A percentile compares a stretch with the other conserved stretches of the same genome.
phyloP scores from a whole-genome alignment of 2,888 invertebrate species.

The Toxonevra muliebris region DNA sequence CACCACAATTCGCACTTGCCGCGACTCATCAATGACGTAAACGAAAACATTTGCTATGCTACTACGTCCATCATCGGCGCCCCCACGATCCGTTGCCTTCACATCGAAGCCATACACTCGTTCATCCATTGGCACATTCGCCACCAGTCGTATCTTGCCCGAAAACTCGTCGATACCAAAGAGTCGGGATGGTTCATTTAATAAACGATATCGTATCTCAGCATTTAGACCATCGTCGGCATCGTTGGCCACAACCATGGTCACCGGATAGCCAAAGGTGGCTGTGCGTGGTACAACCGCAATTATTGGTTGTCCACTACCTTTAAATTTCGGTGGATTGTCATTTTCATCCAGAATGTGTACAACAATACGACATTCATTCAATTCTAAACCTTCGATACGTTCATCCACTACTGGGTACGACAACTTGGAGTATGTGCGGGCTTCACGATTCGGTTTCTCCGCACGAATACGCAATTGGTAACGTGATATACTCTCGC shows the following conservation, averaged over 20 bases:
- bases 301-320: slow-evolving; percentile 79
- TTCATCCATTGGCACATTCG: slow-evolving; percentile 74
- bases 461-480: slow-evolving; percentile 66
- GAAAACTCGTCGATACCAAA: slow-evolving; percentile 81
- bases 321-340: slow-evolving; percentile 80
- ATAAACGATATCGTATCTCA: slow-evolving; percentile 81
- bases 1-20: slow-evolving; percentile 81
- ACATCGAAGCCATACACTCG: slow-evolving; percentile 87
- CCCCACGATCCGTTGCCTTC: slow-evolving; percentile 83
- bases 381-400: slow-evolving; percentile 75
- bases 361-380: slow-evolving; percentile 82
- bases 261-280: slow-evolving; percentile 82
- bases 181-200: slow-evolving; percentile 78
- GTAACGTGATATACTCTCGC: slow-evolving; percentile 76
- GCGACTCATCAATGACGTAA: slow-evolving; percentile 82
- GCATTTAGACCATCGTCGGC: slow-evolving; percentile 79
- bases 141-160: slow-evolving; percentile 79
- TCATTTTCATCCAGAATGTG: slow-evolving; percentile 84
- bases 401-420: slow-evolving; percentile 80
- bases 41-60: slow-evolving; percentile 88
- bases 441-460: slow-evolving; percentile 69
- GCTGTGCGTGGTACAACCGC: slow-evolving; percentile 85
- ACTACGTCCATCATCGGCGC: slow-evolving; percentile 83
- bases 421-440: slow-evolving; percentile 78
- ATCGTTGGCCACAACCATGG: slow-evolving; percentile 80